Base-by-base conservation (phyloP, 2,888 invertebrate genomes). In the Hecatera dysodea region DNA sequence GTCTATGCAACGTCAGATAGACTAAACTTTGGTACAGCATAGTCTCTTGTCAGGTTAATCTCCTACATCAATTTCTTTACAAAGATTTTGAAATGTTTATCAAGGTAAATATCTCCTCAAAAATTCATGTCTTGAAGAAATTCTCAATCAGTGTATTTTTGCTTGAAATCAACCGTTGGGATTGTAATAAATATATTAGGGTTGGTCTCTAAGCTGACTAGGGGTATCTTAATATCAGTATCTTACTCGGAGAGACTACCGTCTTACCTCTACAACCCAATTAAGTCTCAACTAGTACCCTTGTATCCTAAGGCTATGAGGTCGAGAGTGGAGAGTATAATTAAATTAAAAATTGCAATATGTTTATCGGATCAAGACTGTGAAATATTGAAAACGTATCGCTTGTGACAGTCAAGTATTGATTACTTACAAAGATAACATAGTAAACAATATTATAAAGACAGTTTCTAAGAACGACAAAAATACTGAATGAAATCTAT, bases 241-340 rank as follows among this genome's bases (percentile, higher is more conserved):
- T 62, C 57, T 71, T 52, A 71, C 39, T 62, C 22, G 19, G 12
- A 33, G 9, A 57, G 57, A 48, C 57, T 57, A 8, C 19, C 52
- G 46, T 62, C 57, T 59, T 62, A 78, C 74, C 74, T 42, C 57
- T 62, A 62, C 33, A 78, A 78, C 42, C 57, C 42, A 78, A 75
- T 78, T 75, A 75, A 78, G 39, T 57, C 46, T 72, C 6, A 50
- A 36, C 72, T 29, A 22, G 33, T 27, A 62, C 48, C 33, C 46
- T 52, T 46, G 44, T 61, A 6, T 42, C 39, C 57, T 78, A 33
- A 71, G 27, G 42, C 72, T 52, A 39, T 44, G 27, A 52, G 72
- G 39, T 42, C 1, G 33, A 24, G 36, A 55, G 39, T 24, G 7
- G 7, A 36, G 42, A 27, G 33, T 52, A 0, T 71, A 52, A 71